These are phyloP conservation scores for Drosophila funebris DNA, from an alignment of 1,140 invertebrate genomes.

Conservation along the genomic window DNA sequence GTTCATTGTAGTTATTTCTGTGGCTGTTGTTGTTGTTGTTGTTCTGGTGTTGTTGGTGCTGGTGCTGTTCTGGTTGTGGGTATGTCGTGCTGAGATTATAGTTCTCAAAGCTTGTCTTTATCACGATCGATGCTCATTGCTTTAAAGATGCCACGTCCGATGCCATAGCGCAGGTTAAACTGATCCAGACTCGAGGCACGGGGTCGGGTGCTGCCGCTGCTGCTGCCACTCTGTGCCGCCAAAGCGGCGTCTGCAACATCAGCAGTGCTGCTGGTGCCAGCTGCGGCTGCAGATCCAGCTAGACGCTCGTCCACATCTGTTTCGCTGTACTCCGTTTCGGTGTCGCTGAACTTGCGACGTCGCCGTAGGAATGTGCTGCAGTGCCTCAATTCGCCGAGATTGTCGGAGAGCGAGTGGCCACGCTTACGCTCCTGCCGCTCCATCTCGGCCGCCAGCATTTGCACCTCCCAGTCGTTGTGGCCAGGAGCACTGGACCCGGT, in stretches of 20 bases:
- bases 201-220: slow-evolving; percentile 59
- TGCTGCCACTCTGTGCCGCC: neutral
- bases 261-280: neutral
- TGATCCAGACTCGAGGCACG: slow-evolving; percentile 80
- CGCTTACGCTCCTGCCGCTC: slow-evolving; percentile 85
- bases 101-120: slow-evolving; percentile 83
- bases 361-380: slow-evolving; percentile 66
- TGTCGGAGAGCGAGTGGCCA: slow-evolving; percentile 67
- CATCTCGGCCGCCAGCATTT: slow-evolving; percentile 90
- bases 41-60: neutral
- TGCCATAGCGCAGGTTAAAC: slow-evolving; percentile 79
- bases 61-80: slow-evolving; percentile 10
- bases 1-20: neutral
- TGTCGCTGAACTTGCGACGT: slow-evolving; percentile 75
- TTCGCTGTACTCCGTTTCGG: slow-evolving; percentile 79
- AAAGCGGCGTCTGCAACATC: neutral
- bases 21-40: no score
- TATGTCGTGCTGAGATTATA: slow-evolving; percentile 51
- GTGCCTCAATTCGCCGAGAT: slow-evolving; percentile 60
- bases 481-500: slow-evolving; percentile 23
- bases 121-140: slow-evolving; percentile 83
- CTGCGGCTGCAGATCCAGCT: neutral
- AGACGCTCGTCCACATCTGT: slow-evolving; percentile 63
- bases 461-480: slow-evolving; percentile 89
- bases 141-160: slow-evolving; percentile 80